phyloP scores from a whole-genome alignment of 2,113 vertebrate species.

The Malurus melanocephalus region DNA sequence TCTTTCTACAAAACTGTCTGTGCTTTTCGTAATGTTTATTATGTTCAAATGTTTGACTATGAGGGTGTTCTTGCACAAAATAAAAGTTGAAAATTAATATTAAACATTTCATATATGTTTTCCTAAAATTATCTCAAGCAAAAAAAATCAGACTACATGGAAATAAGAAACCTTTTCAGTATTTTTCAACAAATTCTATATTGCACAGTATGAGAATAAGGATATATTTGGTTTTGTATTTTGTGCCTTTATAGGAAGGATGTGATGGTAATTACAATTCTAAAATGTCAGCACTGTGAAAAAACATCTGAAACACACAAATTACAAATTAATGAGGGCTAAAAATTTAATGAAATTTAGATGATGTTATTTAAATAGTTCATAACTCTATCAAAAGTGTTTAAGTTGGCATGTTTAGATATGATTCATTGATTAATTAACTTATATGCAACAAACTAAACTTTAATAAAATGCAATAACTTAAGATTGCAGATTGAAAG shows the following conservation, averaged over 20 bases:
- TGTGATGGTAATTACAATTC: not conserved
- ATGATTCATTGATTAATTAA: conserved; percentile 36
- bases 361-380: conserved; percentile 36
- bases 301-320: conserved; percentile 6
- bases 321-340: conserved; percentile 47
- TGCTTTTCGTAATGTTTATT: not conserved
- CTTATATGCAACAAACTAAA: not conserved
- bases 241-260: not conserved
- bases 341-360: conserved; percentile 47
- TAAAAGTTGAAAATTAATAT: not conserved
- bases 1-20: not conserved
- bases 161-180: not conserved
- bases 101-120: not conserved
- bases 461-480: not conserved
- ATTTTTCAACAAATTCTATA: not conserved
- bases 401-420: conserved; percentile 14
- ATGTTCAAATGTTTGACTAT: not conserved
- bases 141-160: not conserved
- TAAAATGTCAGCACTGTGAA: not conserved
- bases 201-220: not conserved
- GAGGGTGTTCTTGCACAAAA: not conserved
- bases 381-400: conserved; percentile 5
- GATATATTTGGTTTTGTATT: not conserved
- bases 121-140: not conserved
- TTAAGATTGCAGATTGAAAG: not conserved